These are phyloP conservation scores for Ormyrus labotus DNA, from an alignment of 2,888 invertebrate genomes.

Conservation along the genomic window DNA sequence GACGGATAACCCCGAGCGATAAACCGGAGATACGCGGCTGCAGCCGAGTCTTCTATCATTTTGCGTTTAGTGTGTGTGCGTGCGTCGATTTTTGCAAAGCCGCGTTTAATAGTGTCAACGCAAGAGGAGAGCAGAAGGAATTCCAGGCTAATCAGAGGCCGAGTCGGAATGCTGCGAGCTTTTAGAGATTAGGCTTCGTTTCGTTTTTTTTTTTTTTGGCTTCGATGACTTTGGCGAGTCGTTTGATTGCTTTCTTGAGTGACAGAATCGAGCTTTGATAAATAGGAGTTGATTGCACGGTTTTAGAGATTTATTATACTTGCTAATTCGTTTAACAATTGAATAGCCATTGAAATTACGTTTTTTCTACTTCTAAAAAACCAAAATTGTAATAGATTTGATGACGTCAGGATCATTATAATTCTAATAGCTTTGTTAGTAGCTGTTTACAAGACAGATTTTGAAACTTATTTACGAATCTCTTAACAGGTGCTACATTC, in stretches of 20 bases:
- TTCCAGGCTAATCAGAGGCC: neutral
- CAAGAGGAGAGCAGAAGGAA: neutral
- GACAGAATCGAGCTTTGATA: too few relatives aligned
- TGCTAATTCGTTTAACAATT: too few relatives aligned
- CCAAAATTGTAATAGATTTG: too few relatives aligned
- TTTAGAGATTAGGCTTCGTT: neutral
- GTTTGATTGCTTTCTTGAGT: neutral
- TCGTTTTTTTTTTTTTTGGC: neutral
- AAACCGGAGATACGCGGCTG: conserved; percentile 63
- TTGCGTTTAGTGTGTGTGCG: too few relatives aligned
- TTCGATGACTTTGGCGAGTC: conserved; percentile 2
- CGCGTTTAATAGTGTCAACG: neutral
- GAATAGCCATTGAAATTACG: too few relatives aligned
- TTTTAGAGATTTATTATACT: neutral
- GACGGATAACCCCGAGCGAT: conserved; percentile 73
- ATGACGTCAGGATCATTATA: too few relatives aligned
- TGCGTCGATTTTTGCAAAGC: neutral
- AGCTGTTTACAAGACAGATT: too few relatives aligned
- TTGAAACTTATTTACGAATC: too few relatives aligned
- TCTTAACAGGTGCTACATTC: too few relatives aligned
- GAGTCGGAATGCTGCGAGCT: neutral
- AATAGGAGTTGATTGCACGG: neutral
- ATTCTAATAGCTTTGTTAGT: too few relatives aligned
- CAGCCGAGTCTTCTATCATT: neutral
- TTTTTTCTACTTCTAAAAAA: too few relatives aligned